A percentile compares a stretch with the other conserved stretches of the same genome.
phyloP scores from a whole-genome alignment of 2,797 vertebrate species.

The Pogonophryne albipinna region DNA sequence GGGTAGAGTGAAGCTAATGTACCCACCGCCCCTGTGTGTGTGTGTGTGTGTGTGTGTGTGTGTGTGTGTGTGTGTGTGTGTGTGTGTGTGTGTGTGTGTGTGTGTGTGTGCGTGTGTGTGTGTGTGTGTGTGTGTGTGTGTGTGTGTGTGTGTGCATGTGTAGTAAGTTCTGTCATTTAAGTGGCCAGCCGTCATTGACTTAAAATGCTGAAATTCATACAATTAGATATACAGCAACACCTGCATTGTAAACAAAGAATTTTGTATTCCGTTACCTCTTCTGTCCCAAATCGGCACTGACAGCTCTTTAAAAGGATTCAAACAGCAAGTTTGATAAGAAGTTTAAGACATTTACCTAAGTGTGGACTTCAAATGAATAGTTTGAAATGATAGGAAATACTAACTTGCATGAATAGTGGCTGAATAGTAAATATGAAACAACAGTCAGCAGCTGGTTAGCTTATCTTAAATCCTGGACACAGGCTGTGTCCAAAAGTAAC shows the following conservation, averaged over 20 bases:
- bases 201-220: not conserved
- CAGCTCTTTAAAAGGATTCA: not conserved
- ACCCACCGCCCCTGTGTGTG: slow-evolving; percentile 7
- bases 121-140: slow-evolving; percentile 20
- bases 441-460: not conserved
- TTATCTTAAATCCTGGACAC: not conserved
- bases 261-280: not conserved
- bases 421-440: not conserved
- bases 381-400: not conserved
- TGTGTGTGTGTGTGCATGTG: slow-evolving; percentile 15
- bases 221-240: not conserved
- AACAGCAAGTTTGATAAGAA: slow-evolving; percentile 10
- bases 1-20: slow-evolving; percentile 34
- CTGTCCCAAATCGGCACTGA: not conserved
- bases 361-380: not conserved
- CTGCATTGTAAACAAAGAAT: not conserved
- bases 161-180: slow-evolving; percentile 7
- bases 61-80: slow-evolving; percentile 23
- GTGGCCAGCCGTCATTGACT: not conserved
- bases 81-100: slow-evolving; percentile 7
- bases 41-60: slow-evolving; percentile 24
- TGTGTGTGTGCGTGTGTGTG: slow-evolving; percentile 8
- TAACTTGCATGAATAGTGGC: not conserved
- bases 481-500: not conserved
- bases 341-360: not conserved